These are phyloP conservation scores for Drosophila trapezifrons DNA, from an alignment of 1,140 invertebrate genomes.

Conservation along the genomic window DNA sequence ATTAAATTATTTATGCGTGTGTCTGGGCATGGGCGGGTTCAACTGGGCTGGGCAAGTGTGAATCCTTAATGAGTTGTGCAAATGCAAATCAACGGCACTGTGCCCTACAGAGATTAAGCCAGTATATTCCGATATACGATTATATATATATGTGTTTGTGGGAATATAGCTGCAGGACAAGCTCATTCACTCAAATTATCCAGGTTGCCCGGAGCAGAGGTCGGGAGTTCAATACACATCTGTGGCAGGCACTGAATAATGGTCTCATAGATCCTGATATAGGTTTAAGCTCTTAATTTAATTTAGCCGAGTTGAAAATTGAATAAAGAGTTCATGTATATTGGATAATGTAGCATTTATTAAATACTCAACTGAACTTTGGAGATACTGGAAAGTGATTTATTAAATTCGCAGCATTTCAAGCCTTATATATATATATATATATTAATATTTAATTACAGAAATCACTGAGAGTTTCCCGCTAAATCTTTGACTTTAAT, in stretches of 20 bases:
- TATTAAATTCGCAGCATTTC: not conserved
- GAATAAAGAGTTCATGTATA: not conserved
- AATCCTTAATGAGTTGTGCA: slow-evolving; percentile 54
- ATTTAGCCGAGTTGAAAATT: slow-evolving; percentile 1
- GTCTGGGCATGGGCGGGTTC: not conserved
- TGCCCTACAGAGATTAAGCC: slow-evolving; percentile 40
- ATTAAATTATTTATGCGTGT: slow-evolving; percentile 53
- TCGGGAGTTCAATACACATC: slow-evolving; percentile 1
- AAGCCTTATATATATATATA: too few relatives aligned
- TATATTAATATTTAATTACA: too few relatives aligned
- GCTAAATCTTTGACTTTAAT: too few relatives aligned
- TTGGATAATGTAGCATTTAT: not conserved
- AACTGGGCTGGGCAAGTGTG: slow-evolving; percentile 17
- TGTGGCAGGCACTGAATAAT: slow-evolving; percentile 14
- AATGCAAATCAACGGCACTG: slow-evolving; percentile 53
- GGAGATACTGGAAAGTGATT: not conserved
- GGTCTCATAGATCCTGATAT: not conserved
- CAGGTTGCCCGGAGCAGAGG: slow-evolving; percentile 7
- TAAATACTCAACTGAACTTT: not conserved
- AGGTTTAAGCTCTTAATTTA: slow-evolving; percentile 5
- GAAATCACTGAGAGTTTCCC: too few relatives aligned
- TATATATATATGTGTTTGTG: too few relatives aligned
- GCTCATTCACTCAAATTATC: slow-evolving; percentile 32
- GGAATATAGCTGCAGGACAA: slow-evolving; percentile 13
- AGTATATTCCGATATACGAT: not conserved